Conservation (phyloP, 2,888 invertebrate genomes). For the Cerastoderma edule region DNA sequence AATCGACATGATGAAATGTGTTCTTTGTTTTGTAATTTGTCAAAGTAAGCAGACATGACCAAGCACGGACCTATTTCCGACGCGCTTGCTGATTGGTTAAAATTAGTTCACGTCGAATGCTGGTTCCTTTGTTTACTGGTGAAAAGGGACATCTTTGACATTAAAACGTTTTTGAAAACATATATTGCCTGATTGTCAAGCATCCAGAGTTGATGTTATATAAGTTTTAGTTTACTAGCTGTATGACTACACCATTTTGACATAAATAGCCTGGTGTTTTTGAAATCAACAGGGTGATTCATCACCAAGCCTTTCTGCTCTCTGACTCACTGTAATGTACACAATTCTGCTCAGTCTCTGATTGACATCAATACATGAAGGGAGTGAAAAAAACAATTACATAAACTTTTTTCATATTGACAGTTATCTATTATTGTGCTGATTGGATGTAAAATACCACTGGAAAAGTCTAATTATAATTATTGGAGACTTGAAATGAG, state of each 20-base stretch:
- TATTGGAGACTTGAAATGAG: constrained; percentile 15
- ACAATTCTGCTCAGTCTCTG: constrained; percentile 22
- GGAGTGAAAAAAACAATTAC: not conserved
- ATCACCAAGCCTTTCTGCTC: constrained; percentile 32
- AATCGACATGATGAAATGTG: constrained; percentile 30
- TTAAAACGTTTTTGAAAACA: not conserved
- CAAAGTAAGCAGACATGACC: constrained; percentile 70
- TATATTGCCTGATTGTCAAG: not conserved
- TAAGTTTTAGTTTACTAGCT: not conserved
- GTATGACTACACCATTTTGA: not conserved
- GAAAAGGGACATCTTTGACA: not conserved
- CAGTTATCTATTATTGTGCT: not conserved
- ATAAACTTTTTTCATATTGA: not conserved
- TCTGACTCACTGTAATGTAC: constrained; percentile 43
- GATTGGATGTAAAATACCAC: not conserved
- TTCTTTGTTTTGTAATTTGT: constrained; percentile 63
- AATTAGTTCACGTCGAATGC: constrained; percentile 61
- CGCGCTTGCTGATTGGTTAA: constrained; percentile 70
- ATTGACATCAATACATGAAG: constrained; percentile 10
- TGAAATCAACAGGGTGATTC: constrained; percentile 31
- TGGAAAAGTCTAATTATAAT: not conserved
- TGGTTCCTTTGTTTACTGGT: constrained; percentile 62
- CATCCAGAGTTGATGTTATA: not conserved
- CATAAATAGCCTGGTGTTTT: not conserved
- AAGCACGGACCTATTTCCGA: constrained; percentile 69